Evolutionary conservation across 2,797 vertebrate species (phyloP).

Genomic region (Pangasius mekongensis): DNA sequence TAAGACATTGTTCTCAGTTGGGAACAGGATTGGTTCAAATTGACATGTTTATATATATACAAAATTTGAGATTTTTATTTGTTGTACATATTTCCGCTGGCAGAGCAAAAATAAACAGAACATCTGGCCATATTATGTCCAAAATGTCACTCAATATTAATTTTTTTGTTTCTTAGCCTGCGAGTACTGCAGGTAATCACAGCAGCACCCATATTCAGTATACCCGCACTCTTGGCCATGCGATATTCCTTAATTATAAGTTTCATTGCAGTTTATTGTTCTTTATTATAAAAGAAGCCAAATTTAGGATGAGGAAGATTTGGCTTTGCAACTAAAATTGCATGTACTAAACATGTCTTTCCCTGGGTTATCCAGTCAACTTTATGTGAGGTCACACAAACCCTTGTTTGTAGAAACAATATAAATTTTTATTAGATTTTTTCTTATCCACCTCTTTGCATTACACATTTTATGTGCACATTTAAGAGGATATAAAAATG

Average conservation of each 20-base stretch:
- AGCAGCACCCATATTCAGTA: not conserved
- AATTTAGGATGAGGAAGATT: not conserved
- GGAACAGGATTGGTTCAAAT: not conserved
- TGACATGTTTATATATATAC: not conserved
- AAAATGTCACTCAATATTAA: not conserved
- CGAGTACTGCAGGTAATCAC: not conserved
- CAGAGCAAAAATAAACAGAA: not conserved
- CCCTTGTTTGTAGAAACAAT: not conserved
- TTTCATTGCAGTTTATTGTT: not conserved
- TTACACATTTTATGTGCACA: slow-evolving; percentile 22
- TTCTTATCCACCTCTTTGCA: not conserved
- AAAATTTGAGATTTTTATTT: not conserved
- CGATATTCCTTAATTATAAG: not conserved
- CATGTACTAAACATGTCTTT: not conserved
- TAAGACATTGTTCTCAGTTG: not conserved
- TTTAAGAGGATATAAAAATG: slow-evolving; percentile 28
- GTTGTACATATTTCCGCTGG: not conserved
- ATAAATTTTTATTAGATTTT: not conserved
- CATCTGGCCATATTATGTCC: not conserved
- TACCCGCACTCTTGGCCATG: not conserved
- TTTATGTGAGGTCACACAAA: slow-evolving; percentile 1
- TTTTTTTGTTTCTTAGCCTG: not conserved
- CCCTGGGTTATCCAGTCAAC: not conserved
- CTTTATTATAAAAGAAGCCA: not conserved
- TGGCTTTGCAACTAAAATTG: not conserved